A percentile compares a stretch with the other conserved stretches of the same genome.
These are phyloP conservation scores for Caloenas nicobarica DNA, from an alignment of 2,113 vertebrate genomes.

Conservation along the genomic window DNA sequence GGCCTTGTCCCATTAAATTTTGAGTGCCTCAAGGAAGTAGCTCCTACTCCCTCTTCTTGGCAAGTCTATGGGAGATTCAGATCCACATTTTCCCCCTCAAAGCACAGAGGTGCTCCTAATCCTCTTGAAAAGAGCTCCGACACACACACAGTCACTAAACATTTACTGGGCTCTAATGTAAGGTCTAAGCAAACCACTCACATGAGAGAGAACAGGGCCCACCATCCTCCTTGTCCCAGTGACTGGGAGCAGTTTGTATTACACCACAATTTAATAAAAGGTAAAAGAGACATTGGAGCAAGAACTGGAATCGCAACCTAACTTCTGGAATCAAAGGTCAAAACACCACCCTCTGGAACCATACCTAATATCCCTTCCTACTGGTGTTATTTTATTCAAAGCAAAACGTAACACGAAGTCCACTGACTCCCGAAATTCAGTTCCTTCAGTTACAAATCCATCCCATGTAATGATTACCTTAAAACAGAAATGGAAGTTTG, in stretches of 20 bases:
- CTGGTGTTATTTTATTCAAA: background rate
- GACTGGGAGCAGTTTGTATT: background rate
- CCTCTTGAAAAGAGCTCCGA: background rate
- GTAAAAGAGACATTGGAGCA: background rate
- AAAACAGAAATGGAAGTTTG: background rate
- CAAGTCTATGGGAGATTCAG: background rate
- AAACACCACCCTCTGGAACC: background rate
- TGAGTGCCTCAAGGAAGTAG: background rate
- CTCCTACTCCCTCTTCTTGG: background rate
- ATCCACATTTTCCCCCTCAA: background rate
- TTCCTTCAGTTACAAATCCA: background rate
- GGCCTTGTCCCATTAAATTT: background rate
- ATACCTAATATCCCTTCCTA: background rate
- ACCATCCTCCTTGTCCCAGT: background rate
- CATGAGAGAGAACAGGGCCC: background rate
- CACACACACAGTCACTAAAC: background rate
- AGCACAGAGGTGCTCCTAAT: background rate
- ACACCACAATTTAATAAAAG: background rate
- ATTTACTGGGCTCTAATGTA: background rate
- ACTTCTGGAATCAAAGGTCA: background rate
- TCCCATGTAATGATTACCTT: background rate
- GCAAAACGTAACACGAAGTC: background rate
- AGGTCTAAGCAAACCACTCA: background rate
- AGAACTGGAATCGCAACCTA: background rate
- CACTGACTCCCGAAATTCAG: background rate